Evolutionary conservation across 2,888 invertebrate species (phyloP).

Genomic region (Calliopum simillimum): DNA sequence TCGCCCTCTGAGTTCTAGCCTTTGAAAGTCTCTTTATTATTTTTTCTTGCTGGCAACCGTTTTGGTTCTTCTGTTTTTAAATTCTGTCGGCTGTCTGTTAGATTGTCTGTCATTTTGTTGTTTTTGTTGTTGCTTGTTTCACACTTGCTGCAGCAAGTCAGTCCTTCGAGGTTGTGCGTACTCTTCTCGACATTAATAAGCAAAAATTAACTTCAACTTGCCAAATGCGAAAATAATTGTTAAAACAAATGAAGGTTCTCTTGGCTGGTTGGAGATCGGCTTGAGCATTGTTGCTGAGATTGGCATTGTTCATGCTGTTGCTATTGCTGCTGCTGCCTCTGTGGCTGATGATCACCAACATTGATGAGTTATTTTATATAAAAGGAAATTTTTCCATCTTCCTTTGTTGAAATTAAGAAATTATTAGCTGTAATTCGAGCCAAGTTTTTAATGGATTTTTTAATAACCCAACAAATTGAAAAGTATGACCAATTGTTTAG

Average conservation of each 20-base stretch:
- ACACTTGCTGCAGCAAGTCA: background rate
- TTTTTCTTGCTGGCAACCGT: background rate
- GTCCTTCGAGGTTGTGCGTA: background rate
- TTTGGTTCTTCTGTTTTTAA: background rate
- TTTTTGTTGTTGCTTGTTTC: background rate
- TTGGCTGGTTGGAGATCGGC: background rate
- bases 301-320: background rate
- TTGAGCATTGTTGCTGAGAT: background rate
- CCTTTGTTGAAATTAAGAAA: slow-evolving; percentile 22
- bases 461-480: background rate
- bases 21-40: no score
- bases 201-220: slow-evolving; percentile 35
- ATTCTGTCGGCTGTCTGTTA: background rate
- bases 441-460: slow-evolving; percentile 3
- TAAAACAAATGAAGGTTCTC: slow-evolving; percentile 33
- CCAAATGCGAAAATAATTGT: slow-evolving; percentile 37
- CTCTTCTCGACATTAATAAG: slow-evolving; percentile 33
- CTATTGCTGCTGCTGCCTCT: background rate
- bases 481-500: background rate
- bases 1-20: no score
- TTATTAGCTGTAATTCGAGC: slow-evolving; percentile 10
- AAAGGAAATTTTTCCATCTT: slow-evolving; percentile 6
- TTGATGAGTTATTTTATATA: slow-evolving; percentile 14
- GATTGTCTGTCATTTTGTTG: background rate
- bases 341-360: slow-evolving; percentile 11